A percentile compares a stretch with the other conserved stretches of the same genome.
Conservation (phyloP, 2,888 invertebrate genomes). For the Byasa hedistus region DNA sequence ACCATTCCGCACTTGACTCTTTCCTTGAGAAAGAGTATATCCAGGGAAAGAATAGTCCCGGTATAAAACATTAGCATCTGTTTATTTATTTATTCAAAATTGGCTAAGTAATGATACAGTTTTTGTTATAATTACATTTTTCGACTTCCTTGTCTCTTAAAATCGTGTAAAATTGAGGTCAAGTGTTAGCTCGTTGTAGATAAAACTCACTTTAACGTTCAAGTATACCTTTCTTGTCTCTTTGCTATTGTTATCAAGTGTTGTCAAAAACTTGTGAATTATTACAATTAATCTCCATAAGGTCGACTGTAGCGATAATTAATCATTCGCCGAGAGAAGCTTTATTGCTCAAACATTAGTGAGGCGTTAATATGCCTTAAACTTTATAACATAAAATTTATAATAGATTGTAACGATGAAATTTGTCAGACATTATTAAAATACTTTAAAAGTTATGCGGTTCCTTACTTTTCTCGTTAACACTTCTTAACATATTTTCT, state of each 20-base stretch:
- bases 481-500: too few species aligned
- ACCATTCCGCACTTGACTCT: too few species aligned
- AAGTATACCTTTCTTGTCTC: neutral
- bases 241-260: neutral
- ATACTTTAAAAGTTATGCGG: neutral
- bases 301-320: slow-evolving; percentile 9
- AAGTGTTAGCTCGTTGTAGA: too few species aligned
- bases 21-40: too few species aligned
- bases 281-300: slow-evolving; percentile 22
- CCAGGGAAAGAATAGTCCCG: too few species aligned
- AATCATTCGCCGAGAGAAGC: slow-evolving; percentile 11
- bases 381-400: slow-evolving; percentile 3
- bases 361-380: slow-evolving; percentile 5
- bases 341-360: slow-evolving; percentile 10
- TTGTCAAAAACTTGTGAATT: slow-evolving; percentile 1
- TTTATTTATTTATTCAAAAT: too few species aligned
- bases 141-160: too few species aligned
- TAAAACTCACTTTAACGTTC: neutral
- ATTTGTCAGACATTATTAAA: neutral
- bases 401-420: neutral
- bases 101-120: too few species aligned
- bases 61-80: too few species aligned
- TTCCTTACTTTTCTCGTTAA: neutral
- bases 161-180: too few species aligned
- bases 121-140: too few species aligned